Evolutionary conservation across 2,797 vertebrate genomes (phyloP).

Genomic region (Siniperca obscura): DNA sequence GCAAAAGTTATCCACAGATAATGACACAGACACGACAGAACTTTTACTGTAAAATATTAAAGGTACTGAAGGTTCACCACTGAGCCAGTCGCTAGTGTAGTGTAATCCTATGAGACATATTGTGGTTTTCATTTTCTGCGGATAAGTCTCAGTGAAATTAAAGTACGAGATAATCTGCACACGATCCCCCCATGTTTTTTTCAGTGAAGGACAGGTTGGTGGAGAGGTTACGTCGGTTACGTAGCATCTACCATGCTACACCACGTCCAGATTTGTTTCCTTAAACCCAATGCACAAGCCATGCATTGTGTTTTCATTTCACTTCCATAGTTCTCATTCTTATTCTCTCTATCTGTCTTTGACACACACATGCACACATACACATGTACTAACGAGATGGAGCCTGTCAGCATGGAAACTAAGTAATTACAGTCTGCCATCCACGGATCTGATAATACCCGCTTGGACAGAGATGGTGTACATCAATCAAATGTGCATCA

Average conservation of each 20-base stretch:
- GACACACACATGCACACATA: not conserved
- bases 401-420: conserved; percentile 21
- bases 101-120: not conserved
- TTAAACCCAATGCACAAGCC: not conserved
- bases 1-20: not conserved
- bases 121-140: not conserved
- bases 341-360: not conserved
- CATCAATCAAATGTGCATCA: conserved; percentile 30
- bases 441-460: conserved; percentile 19
- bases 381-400: not conserved
- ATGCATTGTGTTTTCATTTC: not conserved
- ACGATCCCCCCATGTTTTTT: not conserved
- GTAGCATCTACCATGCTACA: not conserved
- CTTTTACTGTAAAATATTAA: not conserved
- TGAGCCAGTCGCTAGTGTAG: not conserved
- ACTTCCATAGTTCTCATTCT: not conserved
- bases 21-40: not conserved
- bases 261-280: not conserved
- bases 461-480: not conserved
- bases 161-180: not conserved
- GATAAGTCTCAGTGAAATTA: not conserved
- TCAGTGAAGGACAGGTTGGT: not conserved
- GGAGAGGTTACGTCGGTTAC: conserved; percentile 9
- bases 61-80: not conserved
- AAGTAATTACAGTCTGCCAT: conserved; percentile 19